Evolutionary conservation across 2,797 vertebrate genomes (phyloP), one percentile per base, ranked within the genome.

Genomic region (Ptychobarbus kaznakovi): DNA sequence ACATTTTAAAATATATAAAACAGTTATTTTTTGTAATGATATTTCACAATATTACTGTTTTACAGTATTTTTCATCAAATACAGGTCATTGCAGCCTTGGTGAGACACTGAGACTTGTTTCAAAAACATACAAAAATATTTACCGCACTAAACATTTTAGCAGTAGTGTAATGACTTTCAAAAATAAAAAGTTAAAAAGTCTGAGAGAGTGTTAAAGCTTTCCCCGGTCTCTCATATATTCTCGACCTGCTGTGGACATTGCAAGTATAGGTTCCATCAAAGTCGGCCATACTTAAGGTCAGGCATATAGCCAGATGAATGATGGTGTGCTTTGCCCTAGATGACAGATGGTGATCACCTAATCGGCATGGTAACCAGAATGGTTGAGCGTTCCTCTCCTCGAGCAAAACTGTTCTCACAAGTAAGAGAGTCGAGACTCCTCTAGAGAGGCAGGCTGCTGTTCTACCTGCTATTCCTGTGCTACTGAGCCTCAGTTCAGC

Each of bases 371-470:
- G 96, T 97, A 91, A 96, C 96, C 94, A 94, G 95, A 94, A 96
- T 97, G 96, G 95, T 97, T 96, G 95, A 96, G 91, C 94, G 92
- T 92, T 96, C 96, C 88, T 95, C 96, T 92, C 96, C 96, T 92
- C 95, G 95, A 94, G 93, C 96, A 92, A 96, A 96, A 90, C 95
- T 97, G 92, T 97, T 95, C 95, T 94, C 96, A 93, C 96, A 97
- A 97, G 96, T 97, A 97, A 97, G 97, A 92, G 91, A 90, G 90
- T 86, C 78, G 80, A 82, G 82, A 91, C 82, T 81, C 80, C 38
- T 81, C 61, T 79, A 73, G 91, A 86, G 90, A 93, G 92, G 89
- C 92, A 94, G 92, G 91, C 91, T 92, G 87, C 81, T 81, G 81
- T 70, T 80, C 56, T 53, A 15, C n/a, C 49, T 80, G 65, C 63